Evolutionary conservation across 64 coral and sea anemone genomes (phyloP), one percentile per base, ranked within the genome.

Genomic region (Platygyra sinensis): DNA sequence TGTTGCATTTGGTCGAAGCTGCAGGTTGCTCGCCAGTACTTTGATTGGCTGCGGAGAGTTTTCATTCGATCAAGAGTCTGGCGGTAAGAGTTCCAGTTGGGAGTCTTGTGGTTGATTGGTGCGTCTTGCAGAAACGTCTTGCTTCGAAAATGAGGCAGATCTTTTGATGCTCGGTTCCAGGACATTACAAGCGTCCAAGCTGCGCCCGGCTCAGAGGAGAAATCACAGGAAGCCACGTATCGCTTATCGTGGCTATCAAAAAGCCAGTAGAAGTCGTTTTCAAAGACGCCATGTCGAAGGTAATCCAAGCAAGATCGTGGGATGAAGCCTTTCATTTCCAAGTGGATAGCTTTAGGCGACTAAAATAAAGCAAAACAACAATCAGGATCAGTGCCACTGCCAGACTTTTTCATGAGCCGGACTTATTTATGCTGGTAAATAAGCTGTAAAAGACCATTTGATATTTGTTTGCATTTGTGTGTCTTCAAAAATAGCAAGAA

Each of bases 171-270:
- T 6, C 74, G 74, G 10, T 30, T 69, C 74, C 65, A 78, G 29
- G 88, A 78, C 62, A 89, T 69, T 27, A 80, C 88, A 80, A 89
- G 60, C 3, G 88, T 89, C 88, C 88, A 89, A 11, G 88, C 88
- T 50, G 60, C 36, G 30, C 61, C n/a, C 29, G 62, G 62, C 38
- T 89, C 88, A 24, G 88, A 79, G 5, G 29, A 11, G 29, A 79
- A 51, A 36, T 90, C 89, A 31, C 89, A 83, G 78, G 82, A 90
- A 31, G 78, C 24, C 49, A 79, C 46, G 19, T 79, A 79, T 79
- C 76, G 50, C 25, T 79, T 20, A 5, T 57, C 10, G 1, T 59
- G 49, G 55, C 27, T 50, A 10, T 57, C 74, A 50, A 77, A 77
- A 11, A 52, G 74, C 74, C 33, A 77, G 20, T 77, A 77, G 8